Conservation (phyloP, 2,113 vertebrate species). For the Pseudonaja textilis region DNA sequence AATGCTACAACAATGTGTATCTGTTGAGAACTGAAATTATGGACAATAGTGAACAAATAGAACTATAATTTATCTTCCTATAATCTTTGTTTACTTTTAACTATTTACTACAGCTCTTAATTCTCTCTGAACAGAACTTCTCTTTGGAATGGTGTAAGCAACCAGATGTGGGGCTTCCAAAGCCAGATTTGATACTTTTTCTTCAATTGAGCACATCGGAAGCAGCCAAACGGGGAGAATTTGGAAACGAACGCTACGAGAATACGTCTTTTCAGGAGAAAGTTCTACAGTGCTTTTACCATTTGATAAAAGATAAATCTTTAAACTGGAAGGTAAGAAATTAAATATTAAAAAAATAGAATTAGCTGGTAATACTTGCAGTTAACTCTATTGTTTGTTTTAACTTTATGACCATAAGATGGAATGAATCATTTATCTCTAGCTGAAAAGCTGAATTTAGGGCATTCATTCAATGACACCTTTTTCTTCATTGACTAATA, state of each 20-base stretch:
- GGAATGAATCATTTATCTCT: not conserved
- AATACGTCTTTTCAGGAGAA: slow-evolving; percentile 77
- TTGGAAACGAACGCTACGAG: slow-evolving; percentile 86
- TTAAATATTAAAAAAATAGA: not conserved
- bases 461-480: not conserved
- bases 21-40: not conserved
- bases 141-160: slow-evolving; percentile 88
- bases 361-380: not conserved
- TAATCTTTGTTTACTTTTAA: not conserved
- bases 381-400: not conserved
- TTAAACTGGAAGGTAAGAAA: slow-evolving; percentile 89
- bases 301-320: slow-evolving; percentile 79
- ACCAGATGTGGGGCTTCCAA: slow-evolving; percentile 88
- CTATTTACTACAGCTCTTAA: not conserved
- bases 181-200: slow-evolving; percentile 91
- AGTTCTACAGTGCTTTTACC: slow-evolving; percentile 76
- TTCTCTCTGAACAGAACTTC: slow-evolving; percentile 76
- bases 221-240: slow-evolving; percentile 79
- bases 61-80: not conserved
- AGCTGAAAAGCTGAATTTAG: not conserved
- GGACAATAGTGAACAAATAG: not conserved
- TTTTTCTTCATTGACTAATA: not conserved
- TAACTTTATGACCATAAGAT: not conserved
- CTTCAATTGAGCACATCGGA: slow-evolving; percentile 74
- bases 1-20: not conserved